Base-by-base conservation (phyloP, 2,888 invertebrate species). In the Stenoptilia bipunctidactyla region DNA sequence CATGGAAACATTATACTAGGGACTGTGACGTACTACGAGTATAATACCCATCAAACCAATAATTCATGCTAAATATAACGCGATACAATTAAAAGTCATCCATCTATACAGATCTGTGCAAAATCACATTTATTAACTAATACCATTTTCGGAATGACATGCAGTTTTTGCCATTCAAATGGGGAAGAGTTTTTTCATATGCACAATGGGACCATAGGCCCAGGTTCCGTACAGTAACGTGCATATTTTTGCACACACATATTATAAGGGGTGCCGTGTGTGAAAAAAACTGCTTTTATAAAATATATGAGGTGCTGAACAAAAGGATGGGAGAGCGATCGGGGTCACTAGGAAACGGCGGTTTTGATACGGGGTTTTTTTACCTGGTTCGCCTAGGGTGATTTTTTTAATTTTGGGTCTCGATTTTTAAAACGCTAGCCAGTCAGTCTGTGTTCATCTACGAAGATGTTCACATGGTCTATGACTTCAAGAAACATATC, bases 331-430 rank as follows among this genome's bases (percentile, higher is more conserved):
- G 66, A 76, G 79, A 80, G 65, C 69, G 80, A 83, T 83, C 82
- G 79, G 83, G 83, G 83, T 83, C 83, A 83, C 80, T 82, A 82
- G 80, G 76, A 83, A 83, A 82, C 76, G 74, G 77, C 74, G 79
- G 82, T 83, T 80, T 80, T 82, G 73, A 79, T 82, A 75, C 74
- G 77, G 71, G 69, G 71, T 83, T 82, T 82, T 82, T 82, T 83
- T 77, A 77, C 83, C 77, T 77, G 59, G 56, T 53, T 61, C 64
- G 65, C 64, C 59, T 70, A 79, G 77, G 13, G 34, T 3, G 3
- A 66, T 61, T 61, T 61, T 66, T 77, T 61, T 64, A 61, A 65
- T 65, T 65, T 67, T 61, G 66, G 66, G 66, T 50, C 69, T 65
- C 63, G 50, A 66, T 61, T 58, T 72, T 74, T 65, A 67, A 68